phyloP scores from a whole-genome alignment of 2,888 invertebrate genomes.

The Erebia ligea region DNA sequence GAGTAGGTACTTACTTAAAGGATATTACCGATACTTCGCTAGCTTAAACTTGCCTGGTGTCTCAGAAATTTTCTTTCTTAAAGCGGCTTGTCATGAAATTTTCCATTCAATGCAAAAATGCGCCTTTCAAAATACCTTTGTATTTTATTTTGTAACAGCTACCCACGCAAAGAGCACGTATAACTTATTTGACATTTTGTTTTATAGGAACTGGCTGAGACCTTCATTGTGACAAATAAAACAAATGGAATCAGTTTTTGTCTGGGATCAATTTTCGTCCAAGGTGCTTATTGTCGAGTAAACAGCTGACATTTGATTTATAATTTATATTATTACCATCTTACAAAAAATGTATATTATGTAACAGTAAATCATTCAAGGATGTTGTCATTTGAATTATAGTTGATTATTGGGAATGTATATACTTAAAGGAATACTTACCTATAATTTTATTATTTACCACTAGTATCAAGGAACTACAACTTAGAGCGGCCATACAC shows the following conservation, averaged over 20 bases:
- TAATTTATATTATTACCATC: constrained; percentile 7
- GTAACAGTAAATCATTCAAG: constrained; percentile 16
- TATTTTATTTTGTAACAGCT: constrained; percentile 8
- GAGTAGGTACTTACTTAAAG: no score
- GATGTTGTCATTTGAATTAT: constrained; percentile 12
- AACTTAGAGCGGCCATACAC: no score
- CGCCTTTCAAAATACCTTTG: neutral
- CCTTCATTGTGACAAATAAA: constrained; percentile 29
- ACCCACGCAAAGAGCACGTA: constrained; percentile 11
- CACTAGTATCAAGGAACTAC: no score
- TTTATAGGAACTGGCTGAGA: constrained; percentile 27
- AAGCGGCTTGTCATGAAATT: no score
- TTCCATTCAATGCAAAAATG: no score
- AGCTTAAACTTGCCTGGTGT: no score
- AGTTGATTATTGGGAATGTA: neutral
- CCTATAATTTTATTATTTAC: no score
- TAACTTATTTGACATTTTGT: constrained; percentile 32
- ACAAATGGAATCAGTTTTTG: constrained; percentile 26
- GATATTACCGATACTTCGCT: no score
- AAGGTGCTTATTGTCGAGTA: constrained; percentile 4
- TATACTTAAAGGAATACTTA: no score
- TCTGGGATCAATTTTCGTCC: no score
- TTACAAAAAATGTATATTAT: constrained; percentile 16
- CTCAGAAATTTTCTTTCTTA: no score
- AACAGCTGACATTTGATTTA: constrained; percentile 11